Conservation (phyloP, 2,113 vertebrate genomes). For the Platysternon megacephalum region DNA sequence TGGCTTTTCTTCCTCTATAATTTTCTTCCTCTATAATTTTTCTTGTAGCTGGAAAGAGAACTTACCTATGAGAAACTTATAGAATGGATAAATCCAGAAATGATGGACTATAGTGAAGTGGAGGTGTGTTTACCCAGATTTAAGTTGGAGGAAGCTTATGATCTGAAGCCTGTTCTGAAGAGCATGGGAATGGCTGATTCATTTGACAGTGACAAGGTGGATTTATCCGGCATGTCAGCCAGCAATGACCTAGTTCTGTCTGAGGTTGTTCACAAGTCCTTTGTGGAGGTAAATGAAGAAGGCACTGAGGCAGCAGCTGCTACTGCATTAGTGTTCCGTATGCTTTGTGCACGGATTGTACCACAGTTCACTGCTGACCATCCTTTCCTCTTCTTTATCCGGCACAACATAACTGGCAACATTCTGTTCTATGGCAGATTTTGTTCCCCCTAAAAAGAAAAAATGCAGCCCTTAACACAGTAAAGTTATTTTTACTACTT, state of each 20-base stretch:
- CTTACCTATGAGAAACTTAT: conserved; percentile 83
- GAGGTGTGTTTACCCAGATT: conserved; percentile 84
- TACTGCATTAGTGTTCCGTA: conserved; percentile 70
- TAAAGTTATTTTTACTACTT: not conserved
- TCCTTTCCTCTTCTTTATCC: conserved; percentile 85
- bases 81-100: conserved; percentile 82
- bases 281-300: conserved; percentile 92
- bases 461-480: rapidly evolving
- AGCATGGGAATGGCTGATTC: conserved; percentile 87
- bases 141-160: conserved; percentile 84
- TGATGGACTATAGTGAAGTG: conserved; percentile 76
- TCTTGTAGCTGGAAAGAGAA: conserved; percentile 82
- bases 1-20: not conserved
- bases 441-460: conserved; percentile 61
- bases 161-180: conserved; percentile 76
- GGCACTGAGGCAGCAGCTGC: conserved; percentile 91
- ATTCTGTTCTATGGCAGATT: conserved; percentile 81
- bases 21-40: no score
- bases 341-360: conserved; percentile 40
- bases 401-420: conserved; percentile 59
- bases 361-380: conserved; percentile 64
- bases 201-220: conserved; percentile 29
- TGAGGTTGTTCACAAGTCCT: conserved; percentile 89
- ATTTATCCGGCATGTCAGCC: conserved; percentile 87
- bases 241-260: conserved; percentile 81